A percentile compares a stretch with the other conserved stretches of the same genome.
These are phyloP conservation scores for Ancistrus triradiatus DNA, from an alignment of 2,113 vertebrate genomes.

Conservation along the genomic window DNA sequence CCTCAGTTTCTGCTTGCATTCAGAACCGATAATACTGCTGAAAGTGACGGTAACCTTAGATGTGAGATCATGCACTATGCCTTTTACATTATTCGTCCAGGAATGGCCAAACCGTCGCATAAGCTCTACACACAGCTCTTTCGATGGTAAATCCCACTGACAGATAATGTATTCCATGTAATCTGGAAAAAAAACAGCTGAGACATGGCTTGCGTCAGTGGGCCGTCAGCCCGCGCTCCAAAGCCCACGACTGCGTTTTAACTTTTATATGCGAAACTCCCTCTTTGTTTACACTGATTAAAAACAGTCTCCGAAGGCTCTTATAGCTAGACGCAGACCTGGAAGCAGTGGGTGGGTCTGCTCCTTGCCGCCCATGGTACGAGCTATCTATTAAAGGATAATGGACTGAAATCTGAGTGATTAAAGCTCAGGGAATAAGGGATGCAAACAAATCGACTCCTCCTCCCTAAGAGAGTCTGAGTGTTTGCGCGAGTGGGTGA, in stretches of 20 bases:
- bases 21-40: background rate
- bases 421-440: constrained; percentile 91
- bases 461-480: constrained; percentile 56
- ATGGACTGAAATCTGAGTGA: constrained; percentile 93
- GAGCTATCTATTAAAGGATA: constrained; percentile 98
- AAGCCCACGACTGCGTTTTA: constrained; percentile 14
- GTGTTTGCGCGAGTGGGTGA: background rate
- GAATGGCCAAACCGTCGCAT: too few species aligned
- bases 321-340: constrained; percentile 64
- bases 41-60: too few species aligned
- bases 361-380: constrained; percentile 68
- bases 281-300: constrained; percentile 27
- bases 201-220: background rate
- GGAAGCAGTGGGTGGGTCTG: constrained; percentile 76
- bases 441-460: constrained; percentile 86
- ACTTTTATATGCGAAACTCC: constrained; percentile 20
- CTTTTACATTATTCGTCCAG: too few species aligned
- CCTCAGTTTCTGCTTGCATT: too few species aligned
- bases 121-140: too few species aligned
- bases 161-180: too few species aligned
- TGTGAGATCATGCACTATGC: too few species aligned
- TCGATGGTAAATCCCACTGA: too few species aligned
- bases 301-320: constrained; percentile 29
- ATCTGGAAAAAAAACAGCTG: background rate
- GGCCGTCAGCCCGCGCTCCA: constrained; percentile 5